A percentile compares a stretch with the other conserved stretches of the same genome.
These are phyloP conservation scores for Lymantria monacha DNA, from an alignment of 2,888 invertebrate genomes.

Conservation along the genomic window DNA sequence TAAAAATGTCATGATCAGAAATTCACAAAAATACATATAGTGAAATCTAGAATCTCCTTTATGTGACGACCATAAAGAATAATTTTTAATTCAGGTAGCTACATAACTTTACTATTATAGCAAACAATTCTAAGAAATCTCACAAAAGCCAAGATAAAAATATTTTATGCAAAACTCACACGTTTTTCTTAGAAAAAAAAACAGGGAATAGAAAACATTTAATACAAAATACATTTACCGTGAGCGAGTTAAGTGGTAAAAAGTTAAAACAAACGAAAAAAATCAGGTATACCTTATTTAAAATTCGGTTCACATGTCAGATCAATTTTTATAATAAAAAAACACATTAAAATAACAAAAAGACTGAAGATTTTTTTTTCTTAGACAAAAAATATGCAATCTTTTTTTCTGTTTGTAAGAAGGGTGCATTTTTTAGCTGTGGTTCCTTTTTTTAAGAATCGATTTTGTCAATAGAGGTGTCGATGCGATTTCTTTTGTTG, in stretches of 20 bases:
- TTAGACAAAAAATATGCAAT: conserved; percentile 19
- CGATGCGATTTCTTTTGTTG: conserved; percentile 24
- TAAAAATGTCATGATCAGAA: too few relatives aligned
- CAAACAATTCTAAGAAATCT: too few relatives aligned
- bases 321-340: conserved; percentile 35
- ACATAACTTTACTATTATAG: too few relatives aligned
- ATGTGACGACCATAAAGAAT: too few relatives aligned
- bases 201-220: conserved; percentile 35
- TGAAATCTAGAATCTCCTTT: too few relatives aligned
- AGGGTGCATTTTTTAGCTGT: conserved; percentile 30
- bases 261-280: conserved; percentile 30
- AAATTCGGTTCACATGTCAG: conserved; percentile 52
- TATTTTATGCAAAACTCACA: conserved; percentile 24
- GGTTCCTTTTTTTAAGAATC: conserved; percentile 26
- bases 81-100: too few relatives aligned
- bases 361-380: conserved; percentile 33
- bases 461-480: conserved; percentile 42
- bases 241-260: conserved; percentile 53
- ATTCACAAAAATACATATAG: too few relatives aligned
- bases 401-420: conserved; percentile 22
- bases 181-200: conserved; percentile 37
- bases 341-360: conserved; percentile 39
- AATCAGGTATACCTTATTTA: conserved; percentile 31
- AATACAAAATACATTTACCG: conserved; percentile 52
- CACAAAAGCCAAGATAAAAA: neutral